These are phyloP conservation scores for Phaedon cochleariae DNA, from an alignment of 2,888 invertebrate genomes.

Conservation along the genomic window DNA sequence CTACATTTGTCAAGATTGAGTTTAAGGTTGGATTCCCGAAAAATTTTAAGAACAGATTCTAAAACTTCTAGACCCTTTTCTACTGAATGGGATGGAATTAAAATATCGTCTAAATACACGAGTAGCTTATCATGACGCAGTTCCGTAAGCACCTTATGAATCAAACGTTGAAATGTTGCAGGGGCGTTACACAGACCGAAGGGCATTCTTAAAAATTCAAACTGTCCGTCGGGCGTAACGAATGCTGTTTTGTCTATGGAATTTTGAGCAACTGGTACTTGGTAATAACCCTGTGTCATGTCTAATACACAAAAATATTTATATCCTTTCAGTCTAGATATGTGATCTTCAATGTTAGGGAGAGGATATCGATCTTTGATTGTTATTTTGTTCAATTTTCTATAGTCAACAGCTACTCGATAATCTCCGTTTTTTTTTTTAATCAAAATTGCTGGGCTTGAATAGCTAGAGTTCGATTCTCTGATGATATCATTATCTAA, in stretches of 20 bases:
- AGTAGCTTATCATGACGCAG: neutral
- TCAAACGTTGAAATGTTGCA: neutral
- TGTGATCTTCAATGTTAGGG: slow-evolving; percentile 49
- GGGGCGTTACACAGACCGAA: slow-evolving; percentile 35
- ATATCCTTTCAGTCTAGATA: slow-evolving; percentile 43
- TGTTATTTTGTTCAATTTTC: slow-evolving; percentile 49
- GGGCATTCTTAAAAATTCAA: slow-evolving; percentile 50
- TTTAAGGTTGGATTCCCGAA: slow-evolving; percentile 15
- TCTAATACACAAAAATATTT: slow-evolving; percentile 50
- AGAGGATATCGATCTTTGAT: slow-evolving; percentile 50
- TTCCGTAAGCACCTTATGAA: neutral
- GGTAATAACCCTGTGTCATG: slow-evolving; percentile 47
- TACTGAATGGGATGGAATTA: neutral
- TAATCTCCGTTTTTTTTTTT: slow-evolving; percentile 45
- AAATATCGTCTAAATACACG: neutral
- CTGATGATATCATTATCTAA: slow-evolving; percentile 32
- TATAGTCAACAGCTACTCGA: slow-evolving; percentile 46
- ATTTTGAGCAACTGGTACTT: slow-evolving; percentile 46
- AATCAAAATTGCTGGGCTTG: slow-evolving; percentile 44
- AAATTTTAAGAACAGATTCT: slow-evolving; percentile 17
- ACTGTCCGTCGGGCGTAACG: slow-evolving; percentile 50
- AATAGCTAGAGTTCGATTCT: slow-evolving; percentile 44
- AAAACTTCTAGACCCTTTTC: slow-evolving; percentile 32
- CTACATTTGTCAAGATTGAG: neutral
- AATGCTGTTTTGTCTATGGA: slow-evolving; percentile 50